These are phyloP conservation scores for Tricholauxania praeusta DNA, from an alignment of 2,888 invertebrate genomes.

Conservation along the genomic window DNA sequence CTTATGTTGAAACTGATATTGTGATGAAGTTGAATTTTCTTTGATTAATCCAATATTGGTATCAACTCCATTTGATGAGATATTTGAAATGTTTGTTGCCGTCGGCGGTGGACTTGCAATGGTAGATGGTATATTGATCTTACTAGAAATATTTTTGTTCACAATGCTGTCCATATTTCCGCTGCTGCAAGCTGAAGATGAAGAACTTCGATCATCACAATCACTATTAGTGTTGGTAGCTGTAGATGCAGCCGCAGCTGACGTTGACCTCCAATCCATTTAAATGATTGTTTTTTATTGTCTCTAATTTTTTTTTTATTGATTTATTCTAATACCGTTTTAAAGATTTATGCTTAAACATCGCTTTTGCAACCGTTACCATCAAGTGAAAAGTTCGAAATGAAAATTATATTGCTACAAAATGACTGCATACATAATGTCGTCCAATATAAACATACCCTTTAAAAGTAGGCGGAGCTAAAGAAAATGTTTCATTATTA, in stretches of 20 bases:
- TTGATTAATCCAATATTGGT: conserved; percentile 33
- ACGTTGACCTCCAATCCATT: conserved; percentile 27
- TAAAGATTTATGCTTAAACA: too few relatives aligned
- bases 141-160: not conserved
- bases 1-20: conserved; percentile 55
- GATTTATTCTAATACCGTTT: not conserved
- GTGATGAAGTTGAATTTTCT: not conserved
- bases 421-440: not conserved
- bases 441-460: too few relatives aligned
- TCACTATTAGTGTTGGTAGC: conserved; percentile 23
- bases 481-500: not conserved
- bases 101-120: not conserved
- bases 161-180: not conserved
- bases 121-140: not conserved
- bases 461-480: conserved; percentile 43
- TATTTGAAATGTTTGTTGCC: conserved; percentile 33
- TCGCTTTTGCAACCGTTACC: too few relatives aligned
- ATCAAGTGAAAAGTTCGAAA: not conserved
- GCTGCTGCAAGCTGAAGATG: conserved; percentile 25
- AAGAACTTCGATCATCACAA: conserved; percentile 35
- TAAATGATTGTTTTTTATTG: not conserved
- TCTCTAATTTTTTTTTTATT: not conserved
- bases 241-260: not conserved
- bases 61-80: conserved; percentile 41
- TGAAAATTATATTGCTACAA: not conserved